Conservation (phyloP, 2,113 vertebrate genomes). For the Oreochromis tanganicae region DNA sequence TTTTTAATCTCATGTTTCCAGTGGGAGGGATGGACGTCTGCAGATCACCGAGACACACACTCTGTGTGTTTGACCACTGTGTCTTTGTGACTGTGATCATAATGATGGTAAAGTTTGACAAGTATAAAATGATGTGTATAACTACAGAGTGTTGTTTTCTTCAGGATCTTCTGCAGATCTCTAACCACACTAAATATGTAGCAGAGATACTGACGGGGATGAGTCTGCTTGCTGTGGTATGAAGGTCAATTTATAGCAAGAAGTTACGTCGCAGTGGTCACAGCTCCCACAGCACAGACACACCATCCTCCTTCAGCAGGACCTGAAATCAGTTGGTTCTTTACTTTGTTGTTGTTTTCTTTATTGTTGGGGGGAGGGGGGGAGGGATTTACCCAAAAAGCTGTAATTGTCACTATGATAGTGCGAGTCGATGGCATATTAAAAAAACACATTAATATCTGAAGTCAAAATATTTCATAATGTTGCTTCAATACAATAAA, state of each 20-base stretch:
- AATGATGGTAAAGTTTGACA: neutral
- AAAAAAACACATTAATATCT: neutral
- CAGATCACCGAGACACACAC: conserved; percentile 3
- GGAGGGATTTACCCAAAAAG: too few species aligned
- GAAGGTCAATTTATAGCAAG: neutral
- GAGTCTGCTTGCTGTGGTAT: neutral
- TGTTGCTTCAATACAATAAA: neutral
- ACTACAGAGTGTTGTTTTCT: neutral
- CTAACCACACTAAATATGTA: neutral
- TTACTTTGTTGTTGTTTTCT: neutral
- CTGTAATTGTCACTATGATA: neutral
- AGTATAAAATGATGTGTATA: neutral
- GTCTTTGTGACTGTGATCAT: neutral
- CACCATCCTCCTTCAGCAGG: neutral
- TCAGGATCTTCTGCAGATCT: neutral
- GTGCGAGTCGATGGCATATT: neutral
- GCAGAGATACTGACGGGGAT: neutral
- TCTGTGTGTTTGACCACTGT: neutral
- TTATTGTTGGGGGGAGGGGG: neutral
- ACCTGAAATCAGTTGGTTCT: neutral
- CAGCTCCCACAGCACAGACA: neutral
- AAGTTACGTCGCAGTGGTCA: neutral
- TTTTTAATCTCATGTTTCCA: conserved; percentile 34
- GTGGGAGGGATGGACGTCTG: conserved; percentile 5
- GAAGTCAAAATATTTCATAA: neutral